Percentiles rank a stretch among this genome's conserved stretches.
phyloP scores from a whole-genome alignment of 2,113 vertebrate species.

The Apeltes quadracus region DNA sequence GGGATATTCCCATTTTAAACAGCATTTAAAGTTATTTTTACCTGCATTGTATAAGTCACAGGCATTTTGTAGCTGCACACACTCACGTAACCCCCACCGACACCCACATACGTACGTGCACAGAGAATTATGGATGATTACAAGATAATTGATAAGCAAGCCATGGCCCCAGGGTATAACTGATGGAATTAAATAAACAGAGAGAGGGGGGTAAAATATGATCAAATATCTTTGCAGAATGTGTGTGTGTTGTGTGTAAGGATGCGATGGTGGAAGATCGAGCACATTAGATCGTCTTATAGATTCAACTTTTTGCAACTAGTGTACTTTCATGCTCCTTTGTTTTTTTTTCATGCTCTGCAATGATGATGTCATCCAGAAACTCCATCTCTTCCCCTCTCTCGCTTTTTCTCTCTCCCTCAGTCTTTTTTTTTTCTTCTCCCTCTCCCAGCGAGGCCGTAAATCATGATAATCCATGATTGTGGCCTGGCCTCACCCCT shows the following conservation, averaged over 20 bases:
- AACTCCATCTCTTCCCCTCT: conserved; percentile 47
- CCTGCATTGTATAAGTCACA: conserved; percentile 5
- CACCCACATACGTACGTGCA: neutral
- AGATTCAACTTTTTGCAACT: conserved; percentile 51
- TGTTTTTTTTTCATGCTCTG: conserved; percentile 26
- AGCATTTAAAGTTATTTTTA: neutral
- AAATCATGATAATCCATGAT: conserved; percentile 81
- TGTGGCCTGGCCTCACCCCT: conserved; percentile 76
- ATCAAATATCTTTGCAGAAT: conserved; percentile 50
- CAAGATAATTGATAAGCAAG: conserved; percentile 32
- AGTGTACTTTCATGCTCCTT: conserved; percentile 49
- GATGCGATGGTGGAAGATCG: conserved; percentile 21
- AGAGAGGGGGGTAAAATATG: conserved; percentile 11
- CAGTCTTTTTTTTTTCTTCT: conserved; percentile 21
- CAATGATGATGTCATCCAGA: conserved; percentile 73
- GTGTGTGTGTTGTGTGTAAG: neutral
- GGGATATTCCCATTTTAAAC: neutral
- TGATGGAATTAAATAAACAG: neutral
- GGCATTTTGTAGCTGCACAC: neutral
- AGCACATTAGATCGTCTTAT: conserved; percentile 28
- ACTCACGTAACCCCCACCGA: neutral
- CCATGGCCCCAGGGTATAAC: conserved; percentile 14
- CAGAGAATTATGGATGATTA: conserved; percentile 41
- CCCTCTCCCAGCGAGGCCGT: conserved; percentile 61
- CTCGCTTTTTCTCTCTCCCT: conserved; percentile 13